Base-by-base conservation (phyloP, 2,888 invertebrate genomes). In the Xanthorhoe spadicearia region DNA sequence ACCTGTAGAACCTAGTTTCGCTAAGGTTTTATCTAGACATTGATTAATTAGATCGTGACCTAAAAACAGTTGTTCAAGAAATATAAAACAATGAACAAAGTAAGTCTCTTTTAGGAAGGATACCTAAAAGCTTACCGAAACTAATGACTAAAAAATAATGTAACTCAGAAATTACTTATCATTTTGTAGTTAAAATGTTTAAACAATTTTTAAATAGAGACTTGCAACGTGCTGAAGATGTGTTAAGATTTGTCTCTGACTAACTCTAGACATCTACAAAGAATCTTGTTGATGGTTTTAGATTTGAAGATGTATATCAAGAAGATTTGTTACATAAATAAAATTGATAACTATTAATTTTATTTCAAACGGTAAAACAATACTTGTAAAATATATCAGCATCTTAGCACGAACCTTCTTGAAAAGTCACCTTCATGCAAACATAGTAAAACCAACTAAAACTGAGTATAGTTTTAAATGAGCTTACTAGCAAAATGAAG, bases 1-100 rank as follows among this genome's bases (percentile, higher is more conserved):
- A 43, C 38, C 38, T 43, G 13, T 43, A 43, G 13, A 13, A 43
- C 38, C 38, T 43, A 43, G 38, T 43, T 43, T 43, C 10, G 38
- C 38, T 43, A 43, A 43, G 19, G 54, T 46, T 58, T 60, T 32
- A 55, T 38, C 28, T 19, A 10, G 61, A 17, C 66, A 55, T 43
- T 56, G 64, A 66, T 61, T 28, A 62, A 68, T 71, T 48, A 49
- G 48, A 62, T 65, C 17, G 56, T 55, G 61, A 18, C 64, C 66
- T 64, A 53, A 10, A 52, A 57, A n/a, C 57, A 48, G 32, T 18
- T 56, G 38, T 46, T 35, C 35, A 17, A 55, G 35, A 51, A 60
- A 60, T 2, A 43, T 43, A 15, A 2, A 6, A 15, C 17, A 7
- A 8, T 1, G 15, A 17, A 48, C 17, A 43, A 43, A 43, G 38